Percentiles rank a stretch among this genome's conserved stretches.
Evolutionary conservation across 2,797 vertebrate genomes (phyloP).

Genomic region (Pterois miles): DNA sequence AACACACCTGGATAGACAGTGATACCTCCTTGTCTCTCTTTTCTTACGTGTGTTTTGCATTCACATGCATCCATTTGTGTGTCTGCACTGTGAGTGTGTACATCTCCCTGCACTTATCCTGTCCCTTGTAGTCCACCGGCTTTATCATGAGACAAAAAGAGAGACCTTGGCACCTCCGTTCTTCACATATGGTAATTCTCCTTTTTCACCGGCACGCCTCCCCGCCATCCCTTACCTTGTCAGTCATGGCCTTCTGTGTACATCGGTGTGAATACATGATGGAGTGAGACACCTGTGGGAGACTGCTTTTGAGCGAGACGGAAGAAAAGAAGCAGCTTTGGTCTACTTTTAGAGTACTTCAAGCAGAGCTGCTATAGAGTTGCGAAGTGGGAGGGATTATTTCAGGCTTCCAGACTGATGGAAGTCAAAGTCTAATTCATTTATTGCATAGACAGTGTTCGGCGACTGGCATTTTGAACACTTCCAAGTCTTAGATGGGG

Average conservation of each 20-base stretch:
- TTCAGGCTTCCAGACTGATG: slow-evolving; percentile 23
- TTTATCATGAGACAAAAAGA: slow-evolving; percentile 70
- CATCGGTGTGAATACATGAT: slow-evolving; percentile 63
- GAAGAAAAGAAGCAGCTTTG: slow-evolving; percentile 41
- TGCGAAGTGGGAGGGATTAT: slow-evolving; percentile 37
- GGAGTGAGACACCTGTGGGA: slow-evolving; percentile 64
- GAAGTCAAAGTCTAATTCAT: slow-evolving; percentile 25
- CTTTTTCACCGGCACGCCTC: slow-evolving; percentile 58
- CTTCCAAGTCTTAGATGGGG: background rate
- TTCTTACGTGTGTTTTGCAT: slow-evolving; percentile 40
- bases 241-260: slow-evolving; percentile 68
- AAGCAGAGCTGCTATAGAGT: slow-evolving; percentile 31
- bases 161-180: slow-evolving; percentile 67
- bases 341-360: slow-evolving; percentile 52
- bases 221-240: slow-evolving; percentile 63
- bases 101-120: slow-evolving; percentile 65
- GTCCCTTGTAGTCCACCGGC: slow-evolving; percentile 59
- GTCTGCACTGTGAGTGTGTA: slow-evolving; percentile 16
- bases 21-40: slow-evolving; percentile 33
- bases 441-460: background rate
- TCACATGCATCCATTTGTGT: slow-evolving; percentile 36
- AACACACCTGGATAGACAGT: slow-evolving; percentile 58
- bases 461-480: slow-evolving; percentile 22
- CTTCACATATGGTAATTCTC: slow-evolving; percentile 79
- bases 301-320: slow-evolving; percentile 37